Conservation (phyloP, 2,797 vertebrate species). For the Cynodonichthys magdalenae region DNA sequence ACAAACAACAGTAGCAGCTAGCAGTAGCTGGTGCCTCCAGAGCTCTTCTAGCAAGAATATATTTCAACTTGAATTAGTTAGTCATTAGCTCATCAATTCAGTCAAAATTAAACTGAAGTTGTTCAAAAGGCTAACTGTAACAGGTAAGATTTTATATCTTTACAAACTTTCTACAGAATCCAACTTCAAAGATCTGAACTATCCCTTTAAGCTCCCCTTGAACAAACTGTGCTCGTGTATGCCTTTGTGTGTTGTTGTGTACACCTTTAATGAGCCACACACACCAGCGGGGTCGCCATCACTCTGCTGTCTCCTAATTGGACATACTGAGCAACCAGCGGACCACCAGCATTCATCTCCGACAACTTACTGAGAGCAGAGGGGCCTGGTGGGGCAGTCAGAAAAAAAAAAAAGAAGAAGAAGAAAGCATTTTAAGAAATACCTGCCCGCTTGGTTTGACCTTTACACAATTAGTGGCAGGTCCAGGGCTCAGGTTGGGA, state of each 20-base stretch:
- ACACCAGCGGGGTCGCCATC: conserved; percentile 55
- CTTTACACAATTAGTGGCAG: conserved; percentile 55
- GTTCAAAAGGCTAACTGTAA: too few species aligned
- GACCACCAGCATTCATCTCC: conserved; percentile 64
- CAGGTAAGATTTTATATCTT: too few species aligned
- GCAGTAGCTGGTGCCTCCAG: too few species aligned
- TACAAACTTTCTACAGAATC: too few species aligned
- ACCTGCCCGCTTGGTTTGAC: conserved; percentile 55
- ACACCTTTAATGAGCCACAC: conserved; percentile 58
- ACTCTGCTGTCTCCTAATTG: conserved; percentile 73
- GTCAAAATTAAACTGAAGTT: too few species aligned
- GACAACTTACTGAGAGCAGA: conserved; percentile 42
- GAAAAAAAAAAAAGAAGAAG: background rate
- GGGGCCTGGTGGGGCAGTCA: conserved; percentile 6
- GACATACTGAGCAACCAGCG: conserved; percentile 56
- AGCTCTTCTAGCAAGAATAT: too few species aligned
- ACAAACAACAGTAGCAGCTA: too few species aligned
- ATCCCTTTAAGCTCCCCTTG: conserved; percentile 23
- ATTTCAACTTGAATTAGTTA: too few species aligned
- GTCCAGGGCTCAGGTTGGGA: conserved; percentile 12
- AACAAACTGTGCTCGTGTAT: conserved; percentile 19
- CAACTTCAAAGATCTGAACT: too few species aligned
- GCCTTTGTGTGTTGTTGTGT: background rate
- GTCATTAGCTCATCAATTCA: too few species aligned
- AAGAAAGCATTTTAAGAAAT: conserved; percentile 7